Conservation (phyloP, 2,888 invertebrate genomes). For the Helleia helle region DNA sequence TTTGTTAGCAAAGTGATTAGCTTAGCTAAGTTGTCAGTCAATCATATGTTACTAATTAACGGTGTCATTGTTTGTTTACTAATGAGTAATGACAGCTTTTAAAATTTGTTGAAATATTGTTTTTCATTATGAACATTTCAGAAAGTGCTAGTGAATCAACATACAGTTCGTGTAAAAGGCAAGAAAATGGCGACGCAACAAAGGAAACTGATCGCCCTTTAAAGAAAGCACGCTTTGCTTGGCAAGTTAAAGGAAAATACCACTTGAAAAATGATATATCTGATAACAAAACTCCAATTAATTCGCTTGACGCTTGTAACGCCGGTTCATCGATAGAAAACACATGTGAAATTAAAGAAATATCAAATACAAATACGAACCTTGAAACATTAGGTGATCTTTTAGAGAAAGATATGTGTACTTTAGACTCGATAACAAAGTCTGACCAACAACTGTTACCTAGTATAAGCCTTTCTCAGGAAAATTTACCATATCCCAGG, state of each 20-base stretch:
- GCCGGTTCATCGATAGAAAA: constrained; percentile 31
- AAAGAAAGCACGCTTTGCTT: constrained; percentile 78
- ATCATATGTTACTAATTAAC: constrained; percentile 68
- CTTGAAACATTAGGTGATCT: constrained; percentile 50
- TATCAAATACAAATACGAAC: constrained; percentile 46
- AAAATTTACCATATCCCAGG: constrained; percentile 41
- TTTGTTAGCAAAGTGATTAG: constrained; percentile 25
- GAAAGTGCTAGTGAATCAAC: constrained; percentile 59
- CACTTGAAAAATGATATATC: constrained; percentile 65
- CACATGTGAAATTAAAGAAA: constrained; percentile 29
- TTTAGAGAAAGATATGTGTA: constrained; percentile 48
- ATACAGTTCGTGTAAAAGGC: constrained; percentile 62
- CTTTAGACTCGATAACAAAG: constrained; percentile 41
- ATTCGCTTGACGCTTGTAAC: constrained; percentile 24
- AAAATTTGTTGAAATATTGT: constrained; percentile 15
- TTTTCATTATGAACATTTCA: constrained; percentile 42
- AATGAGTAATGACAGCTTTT: constrained; percentile 53
- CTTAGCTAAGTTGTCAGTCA: constrained; percentile 58
- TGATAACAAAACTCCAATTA: constrained; percentile 25
- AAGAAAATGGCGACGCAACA: constrained; percentile 67
- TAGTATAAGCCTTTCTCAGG: constrained; percentile 33
- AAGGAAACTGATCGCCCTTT: constrained; percentile 72
- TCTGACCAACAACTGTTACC: constrained; percentile 35
- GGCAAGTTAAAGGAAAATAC: constrained; percentile 79
- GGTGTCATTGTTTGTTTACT: constrained; percentile 69